Conservation (phyloP, 2,888 invertebrate species). For the Mylabris sibirica region DNA sequence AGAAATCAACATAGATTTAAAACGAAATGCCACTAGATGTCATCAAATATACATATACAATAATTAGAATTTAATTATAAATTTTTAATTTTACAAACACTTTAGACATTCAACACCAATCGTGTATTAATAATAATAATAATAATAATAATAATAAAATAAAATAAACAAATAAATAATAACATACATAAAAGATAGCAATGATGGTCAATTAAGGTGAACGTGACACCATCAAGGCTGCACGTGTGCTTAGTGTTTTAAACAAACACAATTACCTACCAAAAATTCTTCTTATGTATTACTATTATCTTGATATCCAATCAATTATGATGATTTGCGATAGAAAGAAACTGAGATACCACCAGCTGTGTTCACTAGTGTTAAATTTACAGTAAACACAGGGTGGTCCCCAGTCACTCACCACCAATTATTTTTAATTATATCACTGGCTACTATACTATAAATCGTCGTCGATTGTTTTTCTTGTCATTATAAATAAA, state of each 20-base stretch:
- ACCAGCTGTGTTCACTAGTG: slow-evolving; percentile 97
- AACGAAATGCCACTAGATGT: background rate
- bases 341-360: slow-evolving; percentile 92
- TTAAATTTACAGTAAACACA: slow-evolving; percentile 86
- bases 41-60: background rate
- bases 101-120: background rate
- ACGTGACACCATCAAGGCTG: slow-evolving; percentile 21
- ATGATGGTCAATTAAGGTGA: slow-evolving; percentile 27
- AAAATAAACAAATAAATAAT: no score
- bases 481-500: no score
- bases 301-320: background rate
- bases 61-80: no score
- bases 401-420: slow-evolving; percentile 88
- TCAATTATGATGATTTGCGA: slow-evolving; percentile 46
- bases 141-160: no score
- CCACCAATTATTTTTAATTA: slow-evolving; percentile 31
- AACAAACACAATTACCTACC: slow-evolving; percentile 19
- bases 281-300: background rate
- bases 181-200: slow-evolving; percentile 11
- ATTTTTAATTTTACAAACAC: no score
- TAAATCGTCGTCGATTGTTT: no score
- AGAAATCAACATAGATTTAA: background rate
- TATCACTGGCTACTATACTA: background rate
- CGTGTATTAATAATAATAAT: background rate
- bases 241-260: slow-evolving; percentile 23